Evolutionary conservation across 1,140 invertebrate species (phyloP), one percentile per base, ranked within the genome.

Genomic region (Scaptomyza montana): DNA sequence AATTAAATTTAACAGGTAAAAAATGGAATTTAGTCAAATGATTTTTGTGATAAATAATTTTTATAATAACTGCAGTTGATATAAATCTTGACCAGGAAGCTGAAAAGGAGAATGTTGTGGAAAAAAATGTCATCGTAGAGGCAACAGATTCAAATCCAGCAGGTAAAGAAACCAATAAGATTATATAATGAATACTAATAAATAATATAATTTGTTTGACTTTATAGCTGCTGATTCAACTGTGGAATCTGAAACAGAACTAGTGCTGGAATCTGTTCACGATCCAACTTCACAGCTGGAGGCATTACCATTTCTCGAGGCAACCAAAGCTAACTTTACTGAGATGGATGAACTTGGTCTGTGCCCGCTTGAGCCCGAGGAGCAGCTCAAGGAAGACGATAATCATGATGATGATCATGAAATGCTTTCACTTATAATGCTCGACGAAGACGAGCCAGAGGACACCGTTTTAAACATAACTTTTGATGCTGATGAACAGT

Each of bases 311-410:
- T 36, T 9, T 6, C 8, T n/a, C 4, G 12, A 43, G 4, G 1
- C 55, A 30, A 16, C 2, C n/a, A 13, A n/a, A 21, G 7, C 16
- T 30, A 12, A 30, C 10, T 28, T 53, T 0, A 43, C 59, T 1
- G 74, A 75, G 9, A 60, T 81, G 21, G 62, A 75, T 21, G 78
- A 86, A 6, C 51, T 74, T 10, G 80, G 61, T 50, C 5, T 85
- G 8, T 59, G 30, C 10, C 78, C 63, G 19, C 59, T 89, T 0
- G 68, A 60, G 6, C 41, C 9, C 36, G 64, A 55, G 5, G 47
- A 74, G 36, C 55, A 57, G 2, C 16, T 43, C 0, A 43, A 10
- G 13, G 54, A 67, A 10, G 63, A 74, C n/a, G 66, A 75, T n/a
- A 30, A 68, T 6, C 39, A 43, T 43, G 39, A 43, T 43, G 2